Conservation (phyloP, 2,888 invertebrate species). For the Idaea straminata region DNA sequence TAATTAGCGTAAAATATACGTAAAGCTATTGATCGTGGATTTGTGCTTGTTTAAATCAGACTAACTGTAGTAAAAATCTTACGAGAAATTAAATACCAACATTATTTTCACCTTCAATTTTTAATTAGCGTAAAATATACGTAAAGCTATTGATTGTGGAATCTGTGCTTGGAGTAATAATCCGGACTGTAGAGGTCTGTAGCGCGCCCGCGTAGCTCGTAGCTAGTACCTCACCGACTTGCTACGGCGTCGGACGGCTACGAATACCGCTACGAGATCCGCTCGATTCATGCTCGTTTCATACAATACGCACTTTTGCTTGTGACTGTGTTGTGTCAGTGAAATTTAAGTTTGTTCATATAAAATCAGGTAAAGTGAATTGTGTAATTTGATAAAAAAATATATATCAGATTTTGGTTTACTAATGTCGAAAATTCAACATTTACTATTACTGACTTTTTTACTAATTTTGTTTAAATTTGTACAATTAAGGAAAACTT, state of each 20-base stretch:
- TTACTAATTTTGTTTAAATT: too few species aligned
- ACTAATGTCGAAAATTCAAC: too few species aligned
- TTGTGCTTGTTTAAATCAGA: neutral
- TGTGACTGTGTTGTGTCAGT: neutral
- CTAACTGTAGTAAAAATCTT: neutral
- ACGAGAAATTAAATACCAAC: neutral
- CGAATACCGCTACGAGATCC: conserved; percentile 36
- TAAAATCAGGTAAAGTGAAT: neutral
- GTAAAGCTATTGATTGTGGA: conserved; percentile 68
- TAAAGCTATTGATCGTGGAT: too few species aligned
- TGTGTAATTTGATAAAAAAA: neutral
- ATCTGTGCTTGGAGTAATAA: conserved; percentile 70
- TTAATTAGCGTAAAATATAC: conserved; percentile 32
- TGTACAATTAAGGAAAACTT: too few species aligned
- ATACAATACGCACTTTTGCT: neutral
- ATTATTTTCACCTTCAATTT: conserved; percentile 6
- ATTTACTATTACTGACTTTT: too few species aligned
- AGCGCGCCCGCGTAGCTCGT: conserved; percentile 67
- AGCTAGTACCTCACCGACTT: conserved; percentile 68
- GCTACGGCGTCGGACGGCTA: conserved; percentile 21
- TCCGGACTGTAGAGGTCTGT: conserved; percentile 63
- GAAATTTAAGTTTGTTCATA: neutral
- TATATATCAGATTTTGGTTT: too few species aligned
- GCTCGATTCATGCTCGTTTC: conserved; percentile 15
- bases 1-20: too few species aligned